A percentile compares a stretch with the other conserved stretches of the same genome.
These are phyloP conservation scores for Threskiornis aethiopicus DNA, from an alignment of 2,797 vertebrate genomes.

Conservation along the genomic window DNA sequence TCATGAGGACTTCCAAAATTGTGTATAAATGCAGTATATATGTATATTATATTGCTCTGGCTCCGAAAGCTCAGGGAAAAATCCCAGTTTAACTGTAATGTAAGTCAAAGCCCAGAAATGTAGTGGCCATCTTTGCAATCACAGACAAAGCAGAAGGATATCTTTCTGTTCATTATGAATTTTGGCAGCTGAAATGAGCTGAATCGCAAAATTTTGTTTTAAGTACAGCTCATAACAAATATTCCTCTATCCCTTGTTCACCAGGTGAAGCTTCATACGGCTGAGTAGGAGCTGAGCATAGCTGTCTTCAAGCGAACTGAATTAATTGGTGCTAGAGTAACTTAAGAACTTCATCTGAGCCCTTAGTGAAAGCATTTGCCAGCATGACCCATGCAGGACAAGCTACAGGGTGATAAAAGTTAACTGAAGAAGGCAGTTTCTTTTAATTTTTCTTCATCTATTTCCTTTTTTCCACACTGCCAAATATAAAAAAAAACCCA, in stretches of 20 bases:
- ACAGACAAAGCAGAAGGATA: background rate
- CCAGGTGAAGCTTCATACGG: background rate
- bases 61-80: background rate
- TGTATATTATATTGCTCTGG: background rate
- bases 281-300: background rate
- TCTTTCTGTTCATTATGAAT: background rate
- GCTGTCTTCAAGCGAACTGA: background rate
- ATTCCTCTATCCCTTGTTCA: background rate
- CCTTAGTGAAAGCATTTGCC: background rate
- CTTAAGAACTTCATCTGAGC: background rate
- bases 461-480: background rate
- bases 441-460: background rate
- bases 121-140: background rate
- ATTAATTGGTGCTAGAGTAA: background rate
- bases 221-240: background rate
- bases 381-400: background rate
- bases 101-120: background rate
- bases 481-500: background rate
- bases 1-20: background rate
- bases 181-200: background rate
- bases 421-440: background rate
- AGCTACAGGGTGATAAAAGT: background rate
- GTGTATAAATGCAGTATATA: background rate
- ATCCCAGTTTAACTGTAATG: background rate
- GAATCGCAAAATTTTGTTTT: background rate